These are phyloP conservation scores for Nyctibius grandis DNA, from an alignment of 2,797 vertebrate species.

Conservation along the genomic window DNA sequence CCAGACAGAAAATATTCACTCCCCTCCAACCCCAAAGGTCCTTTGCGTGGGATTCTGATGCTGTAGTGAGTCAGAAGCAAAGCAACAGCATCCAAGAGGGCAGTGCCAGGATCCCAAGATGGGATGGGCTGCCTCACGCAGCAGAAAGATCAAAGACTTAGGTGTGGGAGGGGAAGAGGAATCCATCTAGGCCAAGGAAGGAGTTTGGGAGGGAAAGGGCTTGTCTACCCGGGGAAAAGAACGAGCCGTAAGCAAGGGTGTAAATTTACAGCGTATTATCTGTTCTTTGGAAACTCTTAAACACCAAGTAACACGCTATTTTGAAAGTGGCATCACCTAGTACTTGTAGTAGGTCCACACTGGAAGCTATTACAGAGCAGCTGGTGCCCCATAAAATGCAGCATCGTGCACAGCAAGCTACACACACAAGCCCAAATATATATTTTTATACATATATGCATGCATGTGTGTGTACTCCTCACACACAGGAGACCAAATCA, in stretches of 20 bases:
- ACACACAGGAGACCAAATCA: neutral
- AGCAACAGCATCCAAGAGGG: slow-evolving; percentile 2
- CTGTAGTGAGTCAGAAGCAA: slow-evolving; percentile 27
- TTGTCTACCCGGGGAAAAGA: slow-evolving; percentile 6
- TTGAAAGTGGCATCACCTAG: neutral
- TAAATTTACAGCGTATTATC: neutral
- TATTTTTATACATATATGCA: neutral
- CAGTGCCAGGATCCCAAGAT: slow-evolving; percentile 6
- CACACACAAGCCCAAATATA: neutral
- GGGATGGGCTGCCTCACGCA: slow-evolving; percentile 11
- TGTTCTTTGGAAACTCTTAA: slow-evolving; percentile 25
- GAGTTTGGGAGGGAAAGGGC: slow-evolving; percentile 28
- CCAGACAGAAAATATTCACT: neutral
- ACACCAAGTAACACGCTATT: neutral
- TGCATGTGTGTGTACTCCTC: neutral
- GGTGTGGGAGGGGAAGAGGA: slow-evolving; percentile 46
- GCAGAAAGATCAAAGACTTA: slow-evolving; percentile 61
- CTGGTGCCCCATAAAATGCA: neutral
- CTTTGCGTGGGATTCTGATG: neutral
- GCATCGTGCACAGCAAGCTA: neutral
- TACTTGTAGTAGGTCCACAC: neutral
- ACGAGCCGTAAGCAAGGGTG: neutral
- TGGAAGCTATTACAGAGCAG: neutral
- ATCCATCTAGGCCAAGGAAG: neutral
- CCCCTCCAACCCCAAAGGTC: neutral